Evolutionary conservation across 2,797 vertebrate species (phyloP).

Genomic region (Euphonia xanthogaster): DNA sequence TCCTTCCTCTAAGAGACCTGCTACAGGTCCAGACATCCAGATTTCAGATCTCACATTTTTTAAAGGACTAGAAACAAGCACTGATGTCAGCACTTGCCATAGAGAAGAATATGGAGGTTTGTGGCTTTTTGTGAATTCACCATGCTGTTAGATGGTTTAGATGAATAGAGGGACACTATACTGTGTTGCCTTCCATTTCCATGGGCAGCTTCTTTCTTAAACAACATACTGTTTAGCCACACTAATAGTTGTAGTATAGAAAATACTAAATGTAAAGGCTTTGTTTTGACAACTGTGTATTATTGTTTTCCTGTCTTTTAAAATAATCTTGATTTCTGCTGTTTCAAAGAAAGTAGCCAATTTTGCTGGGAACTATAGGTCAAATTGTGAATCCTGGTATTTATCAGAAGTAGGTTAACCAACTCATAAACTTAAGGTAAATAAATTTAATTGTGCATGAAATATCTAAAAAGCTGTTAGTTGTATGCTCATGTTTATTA

Average conservation of each 20-base stretch:
- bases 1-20: not conserved
- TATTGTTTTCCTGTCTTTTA: not conserved
- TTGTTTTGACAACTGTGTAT: not conserved
- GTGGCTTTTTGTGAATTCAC: not conserved
- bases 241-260: not conserved
- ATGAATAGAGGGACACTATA: not conserved
- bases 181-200: not conserved
- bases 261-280: not conserved
- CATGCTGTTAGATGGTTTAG: not conserved
- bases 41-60: not conserved
- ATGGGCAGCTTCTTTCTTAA: not conserved
- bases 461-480: not conserved
- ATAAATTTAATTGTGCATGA: not conserved
- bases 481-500: not conserved
- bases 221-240: not conserved
- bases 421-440: not conserved
- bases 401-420: not conserved
- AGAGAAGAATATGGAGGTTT: not conserved
- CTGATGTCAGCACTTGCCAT: accelerated
- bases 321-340: not conserved
- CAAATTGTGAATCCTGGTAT: not conserved
- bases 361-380: not conserved
- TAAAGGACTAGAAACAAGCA: not conserved
- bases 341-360: not conserved
- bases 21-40: not conserved